Conservation (phyloP, 35 echinoderm and acorn worm species). For the Amphiura filiformis region DNA sequence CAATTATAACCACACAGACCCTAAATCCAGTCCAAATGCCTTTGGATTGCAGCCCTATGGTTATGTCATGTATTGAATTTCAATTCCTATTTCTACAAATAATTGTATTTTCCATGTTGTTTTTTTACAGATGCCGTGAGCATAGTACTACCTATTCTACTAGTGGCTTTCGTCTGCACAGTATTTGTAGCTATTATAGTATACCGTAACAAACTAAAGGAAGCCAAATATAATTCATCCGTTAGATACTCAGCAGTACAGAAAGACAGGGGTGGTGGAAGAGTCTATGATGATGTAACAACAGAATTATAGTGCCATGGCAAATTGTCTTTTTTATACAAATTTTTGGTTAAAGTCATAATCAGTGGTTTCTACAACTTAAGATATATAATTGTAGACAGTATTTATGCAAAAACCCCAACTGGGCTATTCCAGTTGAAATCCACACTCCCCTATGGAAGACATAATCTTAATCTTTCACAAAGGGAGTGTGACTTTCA, state of each 20-base stretch:
- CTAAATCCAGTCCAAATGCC: neutral
- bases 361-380: neutral
- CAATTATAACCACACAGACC: neutral
- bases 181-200: slow-evolving; percentile 3
- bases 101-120: neutral
- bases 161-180: slow-evolving; percentile 3
- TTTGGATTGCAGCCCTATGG: neutral
- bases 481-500: no score
- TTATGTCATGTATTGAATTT: neutral
- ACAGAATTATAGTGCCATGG: slow-evolving; percentile 18
- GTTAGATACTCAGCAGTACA: slow-evolving; percentile 24
- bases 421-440: no score
- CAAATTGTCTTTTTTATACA: no score
- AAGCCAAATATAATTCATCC: slow-evolving; percentile 20
- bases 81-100: neutral
- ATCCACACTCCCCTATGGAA: no score
- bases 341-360: neutral
- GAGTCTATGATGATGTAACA: slow-evolving; percentile 23
- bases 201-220: neutral
- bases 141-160: slow-evolving; percentile 7
- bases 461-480: no score
- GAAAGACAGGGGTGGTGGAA: slow-evolving; percentile 15
- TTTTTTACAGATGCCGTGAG: neutral
- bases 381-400: no score
- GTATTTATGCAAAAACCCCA: no score